Base-by-base conservation (phyloP, 2,888 invertebrate genomes). In the Beris chalybata region DNA sequence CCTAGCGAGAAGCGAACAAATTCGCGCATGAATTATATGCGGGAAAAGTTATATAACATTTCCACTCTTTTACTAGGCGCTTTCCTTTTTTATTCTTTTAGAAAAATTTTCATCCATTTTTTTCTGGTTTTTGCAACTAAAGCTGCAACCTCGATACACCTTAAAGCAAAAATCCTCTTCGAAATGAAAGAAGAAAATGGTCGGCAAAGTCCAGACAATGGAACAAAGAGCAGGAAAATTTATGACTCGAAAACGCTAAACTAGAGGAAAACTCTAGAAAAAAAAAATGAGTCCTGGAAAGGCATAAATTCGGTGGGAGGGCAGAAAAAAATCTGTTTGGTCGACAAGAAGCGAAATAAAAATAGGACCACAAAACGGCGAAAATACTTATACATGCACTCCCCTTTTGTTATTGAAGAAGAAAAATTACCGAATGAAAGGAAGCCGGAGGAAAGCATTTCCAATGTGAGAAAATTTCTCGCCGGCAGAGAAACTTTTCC, bases 1-100 rank as follows among this genome's bases (percentile, higher is more conserved):
- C 56, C 56, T 56, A 44, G 44, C 45, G 43, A 58, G 45, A 43
- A 58, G 45, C 32, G 47, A 64, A 66, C 59, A 68, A 66, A 67
- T 66, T 69, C 67, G 70, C 70, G 70, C 70, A 70, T 70, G 70
- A 70, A 70, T 70, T 70, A 70, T 68, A 52, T 68, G 5, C 38
- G 61, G 29, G 52, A 55, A 59, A 67, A 65, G 53, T 65, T 65
- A 67, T 54, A 59, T 66, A 69, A 58, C 59, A 64, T 66, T 68
- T 66, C 54, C 47, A 58, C 47, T 66, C 61, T 53, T 55, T 64
- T 67, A 38, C 56, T 54, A 55, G 52, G 48, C 45, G 47, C 44
- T 56, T 66, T 52, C 47, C 50, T 44, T 56, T 48, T 65, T 65
- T 65, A 31, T 47, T 56, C 52, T 57, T 47, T 1, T 47, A 15